Evolutionary conservation across 2,888 invertebrate species (phyloP).

Genomic region (Cosmia pyralina): DNA sequence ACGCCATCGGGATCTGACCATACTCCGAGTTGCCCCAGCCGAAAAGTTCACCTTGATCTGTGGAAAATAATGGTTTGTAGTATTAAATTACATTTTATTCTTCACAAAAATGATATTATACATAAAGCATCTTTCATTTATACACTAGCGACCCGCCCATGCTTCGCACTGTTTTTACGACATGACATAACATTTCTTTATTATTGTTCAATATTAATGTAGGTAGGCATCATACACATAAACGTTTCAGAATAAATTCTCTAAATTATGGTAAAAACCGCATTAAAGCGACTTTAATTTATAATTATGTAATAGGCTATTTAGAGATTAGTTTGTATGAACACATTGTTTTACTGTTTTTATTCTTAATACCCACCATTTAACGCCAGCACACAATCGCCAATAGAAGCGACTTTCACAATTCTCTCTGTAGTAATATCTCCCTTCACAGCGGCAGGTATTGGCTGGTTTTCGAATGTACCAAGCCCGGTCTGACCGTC

Average conservation of each 20-base stretch:
- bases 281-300: no score
- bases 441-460: conserved; percentile 92
- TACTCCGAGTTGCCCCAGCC: conserved; percentile 99
- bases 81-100: background rate
- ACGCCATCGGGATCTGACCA: conserved; percentile 92
- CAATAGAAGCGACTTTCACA: conserved; percentile 94
- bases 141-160: background rate
- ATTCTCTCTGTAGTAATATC: conserved; percentile 96
- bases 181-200: background rate
- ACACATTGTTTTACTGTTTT: background rate
- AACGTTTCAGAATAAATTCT: background rate
- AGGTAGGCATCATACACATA: no score
- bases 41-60: conserved; percentile 97
- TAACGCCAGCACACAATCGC: conserved; percentile 97
- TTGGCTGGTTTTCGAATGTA: conserved; percentile 90
- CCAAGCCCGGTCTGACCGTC: conserved; percentile 98
- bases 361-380: conserved; percentile 90
- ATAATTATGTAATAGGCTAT: no score
- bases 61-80: conserved; percentile 43
- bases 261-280: background rate
- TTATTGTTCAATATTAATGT: background rate
- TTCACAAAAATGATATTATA: background rate
- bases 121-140: no score
- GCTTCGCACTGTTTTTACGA: background rate
- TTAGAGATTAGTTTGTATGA: background rate